These are phyloP conservation scores for Ophthalmolycus amberensis DNA, from an alignment of 2,113 vertebrate genomes.

Conservation along the genomic window DNA sequence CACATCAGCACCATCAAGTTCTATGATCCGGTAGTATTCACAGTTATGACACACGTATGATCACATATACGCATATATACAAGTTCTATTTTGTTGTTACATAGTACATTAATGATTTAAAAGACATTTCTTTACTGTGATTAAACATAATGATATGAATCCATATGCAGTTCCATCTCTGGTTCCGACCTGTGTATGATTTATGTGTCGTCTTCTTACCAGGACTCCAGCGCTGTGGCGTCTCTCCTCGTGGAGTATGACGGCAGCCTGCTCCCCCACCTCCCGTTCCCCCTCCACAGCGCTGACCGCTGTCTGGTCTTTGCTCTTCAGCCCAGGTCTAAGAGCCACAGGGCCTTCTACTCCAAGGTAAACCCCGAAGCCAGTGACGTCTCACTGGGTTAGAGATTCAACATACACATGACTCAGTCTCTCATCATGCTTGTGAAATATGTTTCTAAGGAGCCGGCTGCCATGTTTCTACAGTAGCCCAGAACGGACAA, in stretches of 20 bases:
- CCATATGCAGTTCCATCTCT: background rate
- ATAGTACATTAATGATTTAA: background rate
- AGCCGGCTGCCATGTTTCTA: no score
- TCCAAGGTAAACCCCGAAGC: slow-evolving; percentile 84
- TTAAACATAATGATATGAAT: background rate
- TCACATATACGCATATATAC: background rate
- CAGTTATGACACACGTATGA: background rate
- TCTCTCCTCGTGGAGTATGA: slow-evolving; percentile 89
- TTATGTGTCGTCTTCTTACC: background rate
- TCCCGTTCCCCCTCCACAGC: slow-evolving; percentile 89
- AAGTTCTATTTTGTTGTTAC: background rate
- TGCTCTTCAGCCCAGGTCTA: slow-evolving; percentile 90
- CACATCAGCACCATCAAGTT: slow-evolving; percentile 87
- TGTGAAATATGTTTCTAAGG: no score
- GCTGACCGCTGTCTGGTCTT: slow-evolving; percentile 86
- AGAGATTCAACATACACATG: background rate
- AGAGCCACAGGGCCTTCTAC: slow-evolving; percentile 91
- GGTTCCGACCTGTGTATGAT: background rate
- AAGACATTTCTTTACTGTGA: background rate
- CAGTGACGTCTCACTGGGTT: background rate
- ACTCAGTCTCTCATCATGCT: background rate
- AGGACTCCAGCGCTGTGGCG: slow-evolving; percentile 89
- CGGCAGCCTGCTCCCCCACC: slow-evolving; percentile 86
- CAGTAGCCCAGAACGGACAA: no score
- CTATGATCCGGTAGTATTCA: slow-evolving; percentile 86